Conservation (phyloP, 2,888 invertebrate genomes). For the Caenorhabditis sp. region DNA sequence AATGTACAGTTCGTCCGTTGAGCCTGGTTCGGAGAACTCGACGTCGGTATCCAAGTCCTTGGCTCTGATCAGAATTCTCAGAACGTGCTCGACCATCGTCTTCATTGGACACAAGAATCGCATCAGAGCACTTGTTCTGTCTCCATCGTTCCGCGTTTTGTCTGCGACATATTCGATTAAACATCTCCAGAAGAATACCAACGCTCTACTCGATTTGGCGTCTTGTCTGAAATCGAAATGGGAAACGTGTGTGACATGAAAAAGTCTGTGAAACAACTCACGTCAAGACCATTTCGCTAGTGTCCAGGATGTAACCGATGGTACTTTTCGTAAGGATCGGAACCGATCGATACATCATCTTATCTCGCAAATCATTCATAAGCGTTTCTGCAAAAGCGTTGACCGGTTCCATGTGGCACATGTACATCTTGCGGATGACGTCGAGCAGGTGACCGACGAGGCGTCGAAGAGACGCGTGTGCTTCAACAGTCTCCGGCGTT, state of each 20-base stretch:
- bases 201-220: slow-evolving; percentile 1
- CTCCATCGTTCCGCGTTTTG: not conserved
- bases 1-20: not conserved
- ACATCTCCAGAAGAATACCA: slow-evolving; percentile 37
- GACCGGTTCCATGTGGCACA: slow-evolving; percentile 35
- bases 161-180: slow-evolving; percentile 33
- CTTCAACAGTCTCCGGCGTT: slow-evolving; percentile 1
- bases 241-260: not conserved
- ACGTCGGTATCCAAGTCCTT: not conserved
- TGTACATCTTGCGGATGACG: slow-evolving; percentile 38
- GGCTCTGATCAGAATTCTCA: slow-evolving; percentile 9
- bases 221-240: slow-evolving; percentile 43
- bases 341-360: not conserved
- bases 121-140: not conserved
- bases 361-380: slow-evolving; percentile 13
- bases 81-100: slow-evolving; percentile 32
- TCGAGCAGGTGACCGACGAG: slow-evolving; percentile 21
- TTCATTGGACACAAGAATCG: slow-evolving; percentile 18
- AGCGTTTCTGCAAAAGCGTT: slow-evolving; percentile 26
- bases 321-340: slow-evolving; percentile 36
- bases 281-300: not conserved
- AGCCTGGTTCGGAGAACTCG: not conserved
- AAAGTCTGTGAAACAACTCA: slow-evolving; percentile 8
- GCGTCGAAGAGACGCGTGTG: not conserved
- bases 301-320: slow-evolving; percentile 12